Base-by-base conservation (phyloP, 2,888 invertebrate species). In the Poecilobothrus nobilitatus region DNA sequence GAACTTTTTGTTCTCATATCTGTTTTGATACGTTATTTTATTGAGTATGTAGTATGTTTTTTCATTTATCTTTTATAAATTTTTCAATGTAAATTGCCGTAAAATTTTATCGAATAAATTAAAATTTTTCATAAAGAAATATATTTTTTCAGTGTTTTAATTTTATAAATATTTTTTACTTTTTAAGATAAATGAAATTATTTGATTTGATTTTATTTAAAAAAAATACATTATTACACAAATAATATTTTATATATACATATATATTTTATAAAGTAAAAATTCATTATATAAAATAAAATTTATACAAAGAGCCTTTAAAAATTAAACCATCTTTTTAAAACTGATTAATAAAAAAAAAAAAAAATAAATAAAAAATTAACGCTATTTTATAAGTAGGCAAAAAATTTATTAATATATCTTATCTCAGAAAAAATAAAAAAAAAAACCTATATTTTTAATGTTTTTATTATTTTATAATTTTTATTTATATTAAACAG, bases 311-410 rank as follows among this genome's bases (percentile, higher is more conserved):
- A 53, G 15, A 18, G 18, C 53, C 18, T 53, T 53, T 53, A 12
- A 18, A 53, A 53, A 53, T 18, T 12, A 53, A 53, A 53, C n/a
- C n/a, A 53, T 12, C 53, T 53, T 53, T 53, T 53, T 53, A 18
- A 53, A 53, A 53, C 15, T 53, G 18, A 53, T 18, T 10, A 37
- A 10, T 37, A 2, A 37, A 37, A 37, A 53, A 53, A 53, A 44
- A 44, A 53, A n/a, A 18, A 18, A 53, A 12, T 53, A 53, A 18
- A 53, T 53, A 15, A 53, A 18, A 53, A 9, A 53, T 53, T 53
- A 53, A 53, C 18, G 53, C 53, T 53, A 53, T 53, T 53, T 53
- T 53, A 53, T 53, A 53, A 53, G 53, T 53, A 53, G 53, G 53
- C 53, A 53, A 53, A 53, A 53, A 53, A 18, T 53, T 53, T 53